phyloP scores from a whole-genome alignment of 2,888 invertebrate genomes.

The Thera obeliscata region DNA sequence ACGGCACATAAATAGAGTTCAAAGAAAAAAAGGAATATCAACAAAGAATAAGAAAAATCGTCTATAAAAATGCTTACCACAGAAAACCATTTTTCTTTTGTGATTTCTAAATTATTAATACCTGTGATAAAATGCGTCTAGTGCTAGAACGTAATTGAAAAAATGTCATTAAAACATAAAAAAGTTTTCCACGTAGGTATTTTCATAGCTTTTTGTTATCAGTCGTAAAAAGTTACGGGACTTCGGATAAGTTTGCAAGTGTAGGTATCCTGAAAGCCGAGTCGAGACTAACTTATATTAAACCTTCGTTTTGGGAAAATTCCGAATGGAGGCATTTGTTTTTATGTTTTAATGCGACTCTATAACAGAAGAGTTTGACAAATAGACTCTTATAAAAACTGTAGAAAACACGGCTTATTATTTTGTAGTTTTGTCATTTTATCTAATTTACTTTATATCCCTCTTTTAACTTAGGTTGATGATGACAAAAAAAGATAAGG shows the following conservation, averaged over 20 bases:
- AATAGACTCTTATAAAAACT: too few relatives aligned
- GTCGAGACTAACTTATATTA: conserved; percentile 3
- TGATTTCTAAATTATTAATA: neutral
- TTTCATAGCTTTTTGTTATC: conserved; percentile 13
- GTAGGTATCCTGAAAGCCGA: conserved; percentile 8
- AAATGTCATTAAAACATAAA: conserved; percentile 19
- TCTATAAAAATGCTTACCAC: neutral
- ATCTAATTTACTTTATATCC: too few relatives aligned
- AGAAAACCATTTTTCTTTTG: neutral
- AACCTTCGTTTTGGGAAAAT: conserved; percentile 1
- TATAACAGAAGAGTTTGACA: too few relatives aligned
- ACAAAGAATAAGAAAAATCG: too few relatives aligned
- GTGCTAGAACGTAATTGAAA: conserved; percentile 15
- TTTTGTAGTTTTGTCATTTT: too few relatives aligned
- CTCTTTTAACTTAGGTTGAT: too few relatives aligned
- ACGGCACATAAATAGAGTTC: neutral
- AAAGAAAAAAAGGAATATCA: neutral
- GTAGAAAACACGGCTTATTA: too few relatives aligned
- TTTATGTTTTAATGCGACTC: neutral
- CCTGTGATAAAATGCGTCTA: conserved; percentile 1
- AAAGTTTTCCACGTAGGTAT: conserved; percentile 15
- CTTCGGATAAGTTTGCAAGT: conserved; percentile 20
- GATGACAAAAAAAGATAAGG: too few relatives aligned
- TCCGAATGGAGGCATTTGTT: neutral
- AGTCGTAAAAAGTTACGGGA: conserved; percentile 26